Base-by-base conservation (phyloP, 2,888 invertebrate genomes). In the Eumerus sabulonum region DNA sequence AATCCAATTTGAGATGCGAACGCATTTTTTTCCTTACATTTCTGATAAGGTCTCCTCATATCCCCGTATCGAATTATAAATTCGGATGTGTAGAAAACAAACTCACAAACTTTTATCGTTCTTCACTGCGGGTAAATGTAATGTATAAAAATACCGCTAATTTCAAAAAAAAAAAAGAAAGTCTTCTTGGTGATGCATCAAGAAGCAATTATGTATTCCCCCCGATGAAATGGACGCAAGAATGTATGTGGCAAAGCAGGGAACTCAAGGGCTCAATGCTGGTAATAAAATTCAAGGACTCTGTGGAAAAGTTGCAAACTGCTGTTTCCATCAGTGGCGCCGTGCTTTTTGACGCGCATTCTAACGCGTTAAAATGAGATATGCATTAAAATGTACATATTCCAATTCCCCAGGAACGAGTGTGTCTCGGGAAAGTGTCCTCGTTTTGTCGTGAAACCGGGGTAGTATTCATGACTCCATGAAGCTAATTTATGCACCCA, bases 341-440 rank as follows among this genome's bases (percentile, higher is more conserved):
- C 66, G 63, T n/a, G 27, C 27, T 7, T 27, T 27, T 7, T 27
- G 27, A 27, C 27, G 27, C 3, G 27, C 27, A 27, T 27, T 27
- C 7, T 2, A 27, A 27, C 40, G 40, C 74, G 66, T 68, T 54
- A 68, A 63, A 57, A 68, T 68, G 51, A 74, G 62, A 67, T 67
- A 68, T 57, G 63, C 76, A 76, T 76, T 70, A 57, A 76, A 70
- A 70, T 47, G 48, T n/a, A 50, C 40, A 59, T 76, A 14, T 38
- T 66, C 48, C 45, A 56, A 68, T 27, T 57, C 42, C 59, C 27
- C 7, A 27, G 40, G 40, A 40, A 40, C 11, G 9, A n/a, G n/a
- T n/a, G 40, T 3, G 5, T 40, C 40, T n/a, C 9, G 11, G n/a
- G 3, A 40, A 11, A 40, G 40, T n/a, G n/a, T 71, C 40, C 64